These are phyloP conservation scores for Gymnocheta viridis DNA, from an alignment of 2,888 invertebrate species.

Conservation along the genomic window DNA sequence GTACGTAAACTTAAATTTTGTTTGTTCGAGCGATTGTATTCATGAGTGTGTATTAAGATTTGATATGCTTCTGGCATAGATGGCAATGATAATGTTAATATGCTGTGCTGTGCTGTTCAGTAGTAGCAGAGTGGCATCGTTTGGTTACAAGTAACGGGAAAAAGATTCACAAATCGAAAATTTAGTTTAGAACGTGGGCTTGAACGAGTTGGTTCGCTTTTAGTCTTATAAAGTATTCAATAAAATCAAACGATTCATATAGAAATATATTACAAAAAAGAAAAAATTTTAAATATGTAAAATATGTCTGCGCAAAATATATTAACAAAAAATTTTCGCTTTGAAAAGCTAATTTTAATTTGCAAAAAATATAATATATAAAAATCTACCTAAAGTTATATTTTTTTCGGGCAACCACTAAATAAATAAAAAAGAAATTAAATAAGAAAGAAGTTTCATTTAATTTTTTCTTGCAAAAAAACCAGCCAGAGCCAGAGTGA, in stretches of 20 bases:
- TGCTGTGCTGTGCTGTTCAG: constrained; percentile 51
- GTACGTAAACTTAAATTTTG: constrained; percentile 35
- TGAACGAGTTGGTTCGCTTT: constrained; percentile 71
- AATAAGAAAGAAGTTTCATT: constrained; percentile 40
- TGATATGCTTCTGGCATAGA: constrained; percentile 53
- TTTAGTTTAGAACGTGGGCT: constrained; percentile 72
- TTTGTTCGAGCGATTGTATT: background rate
- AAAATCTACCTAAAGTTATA: constrained; percentile 31
- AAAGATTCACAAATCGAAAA: constrained; percentile 48
- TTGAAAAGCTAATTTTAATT: constrained; percentile 4
- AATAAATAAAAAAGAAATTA: background rate
- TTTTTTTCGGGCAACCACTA: constrained; percentile 31
- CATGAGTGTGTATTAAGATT: constrained; percentile 30
- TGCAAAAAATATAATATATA: constrained; percentile 13
- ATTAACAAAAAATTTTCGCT: background rate
- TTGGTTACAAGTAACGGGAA: constrained; percentile 63
- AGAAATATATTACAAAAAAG: constrained; percentile 15
- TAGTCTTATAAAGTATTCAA: constrained; percentile 57
- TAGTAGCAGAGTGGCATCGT: constrained; percentile 64
- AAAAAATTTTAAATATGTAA: constrained; percentile 4
- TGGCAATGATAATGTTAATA: constrained; percentile 47
- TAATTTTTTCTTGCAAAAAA: constrained; percentile 26
- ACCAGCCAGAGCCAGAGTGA: constrained; percentile 43
- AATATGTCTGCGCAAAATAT: constrained; percentile 22
- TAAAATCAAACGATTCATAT: constrained; percentile 52